Percentiles rank a stretch among this genome's conserved stretches.
Evolutionary conservation across 2,797 vertebrate genomes (phyloP).

Genomic region (Siniperca scherzeri): DNA sequence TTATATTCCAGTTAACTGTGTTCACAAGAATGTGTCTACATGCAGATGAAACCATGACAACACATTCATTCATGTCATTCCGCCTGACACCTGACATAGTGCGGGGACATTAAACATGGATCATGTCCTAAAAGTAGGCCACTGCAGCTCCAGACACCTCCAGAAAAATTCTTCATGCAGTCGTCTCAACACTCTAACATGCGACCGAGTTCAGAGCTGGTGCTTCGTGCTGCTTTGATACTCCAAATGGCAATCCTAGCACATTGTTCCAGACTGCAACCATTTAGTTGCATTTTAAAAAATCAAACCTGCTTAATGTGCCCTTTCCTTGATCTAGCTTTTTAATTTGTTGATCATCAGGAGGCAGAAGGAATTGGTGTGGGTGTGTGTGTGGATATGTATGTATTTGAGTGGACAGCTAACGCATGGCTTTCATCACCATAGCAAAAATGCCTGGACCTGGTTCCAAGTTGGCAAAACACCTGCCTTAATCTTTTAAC

Average conservation of each 20-base stretch:
- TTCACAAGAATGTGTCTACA: slow-evolving; percentile 31
- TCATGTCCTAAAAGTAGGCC: slow-evolving; percentile 66
- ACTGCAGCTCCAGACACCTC: slow-evolving; percentile 54
- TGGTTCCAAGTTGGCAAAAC: background rate
- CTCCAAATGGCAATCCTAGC: background rate
- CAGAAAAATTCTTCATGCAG: slow-evolving; percentile 18
- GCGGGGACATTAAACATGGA: slow-evolving; percentile 64
- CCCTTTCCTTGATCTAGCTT: background rate
- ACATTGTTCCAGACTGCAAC: background rate
- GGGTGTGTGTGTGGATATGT: background rate
- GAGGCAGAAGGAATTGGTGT: background rate
- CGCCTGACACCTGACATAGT: slow-evolving; percentile 27
- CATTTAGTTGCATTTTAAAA: slow-evolving; percentile 26
- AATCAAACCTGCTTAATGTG: background rate
- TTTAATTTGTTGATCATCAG: background rate
- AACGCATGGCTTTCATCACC: background rate
- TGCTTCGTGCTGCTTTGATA: slow-evolving; percentile 27
- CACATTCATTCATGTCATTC: slow-evolving; percentile 13
- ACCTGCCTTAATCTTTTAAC: background rate
- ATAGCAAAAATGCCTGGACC: background rate
- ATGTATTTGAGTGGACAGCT: background rate
- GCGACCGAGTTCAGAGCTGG: slow-evolving; percentile 6
- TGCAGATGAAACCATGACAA: slow-evolving; percentile 41
- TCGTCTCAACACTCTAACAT: slow-evolving; percentile 9
- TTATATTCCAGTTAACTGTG: slow-evolving; percentile 28